Evolutionary conservation across 2,888 invertebrate genomes (phyloP).

Genomic region (Gandaritis pyraliata): DNA sequence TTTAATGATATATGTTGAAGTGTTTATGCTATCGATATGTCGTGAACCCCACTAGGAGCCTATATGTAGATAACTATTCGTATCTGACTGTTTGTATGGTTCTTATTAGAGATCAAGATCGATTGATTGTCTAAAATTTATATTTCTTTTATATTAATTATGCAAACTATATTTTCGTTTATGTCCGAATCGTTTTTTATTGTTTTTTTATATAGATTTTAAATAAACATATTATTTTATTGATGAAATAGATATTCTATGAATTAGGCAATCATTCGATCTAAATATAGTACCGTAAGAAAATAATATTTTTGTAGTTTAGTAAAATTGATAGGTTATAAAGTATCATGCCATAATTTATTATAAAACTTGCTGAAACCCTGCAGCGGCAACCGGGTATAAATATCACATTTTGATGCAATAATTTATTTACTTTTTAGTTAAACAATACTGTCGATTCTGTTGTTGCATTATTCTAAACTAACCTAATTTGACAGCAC

Average conservation of each 20-base stretch:
- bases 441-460: no score
- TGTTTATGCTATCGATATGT: constrained; percentile 39
- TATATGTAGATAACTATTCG: constrained; percentile 38
- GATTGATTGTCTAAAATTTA: constrained; percentile 42
- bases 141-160: constrained; percentile 1
- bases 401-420: constrained; percentile 13
- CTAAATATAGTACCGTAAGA: constrained; percentile 47
- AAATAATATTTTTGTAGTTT: constrained; percentile 69
- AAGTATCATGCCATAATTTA: constrained; percentile 1
- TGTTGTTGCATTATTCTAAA: no score
- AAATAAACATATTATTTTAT: neutral
- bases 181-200: neutral
- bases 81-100: constrained; percentile 43
- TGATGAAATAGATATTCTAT: neutral
- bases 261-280: constrained; percentile 55
- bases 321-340: constrained; percentile 64
- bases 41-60: constrained; percentile 58
- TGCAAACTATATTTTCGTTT: neutral
- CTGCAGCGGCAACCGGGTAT: neutral
- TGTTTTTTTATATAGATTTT: constrained; percentile 1
- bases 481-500: no score
- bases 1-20: constrained; percentile 47
- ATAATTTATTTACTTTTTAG: constrained; percentile 5
- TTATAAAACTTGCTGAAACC: no score
- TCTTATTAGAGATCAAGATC: constrained; percentile 35